phyloP scores from a whole-genome alignment of 1,140 invertebrate species.

The Zaprionus capensis region DNA sequence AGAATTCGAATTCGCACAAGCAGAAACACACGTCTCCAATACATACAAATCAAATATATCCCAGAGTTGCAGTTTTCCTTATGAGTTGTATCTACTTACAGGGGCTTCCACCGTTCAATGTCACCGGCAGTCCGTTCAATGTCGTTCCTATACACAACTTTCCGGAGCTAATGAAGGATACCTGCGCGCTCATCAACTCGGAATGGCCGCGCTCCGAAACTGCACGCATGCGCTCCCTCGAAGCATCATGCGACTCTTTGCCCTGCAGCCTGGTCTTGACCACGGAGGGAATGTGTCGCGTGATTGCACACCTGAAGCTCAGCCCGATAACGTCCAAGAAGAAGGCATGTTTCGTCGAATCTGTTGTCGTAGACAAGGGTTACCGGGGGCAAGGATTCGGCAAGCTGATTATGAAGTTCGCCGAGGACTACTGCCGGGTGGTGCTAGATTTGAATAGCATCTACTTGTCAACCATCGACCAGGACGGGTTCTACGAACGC shows the following conservation, averaged over 20 bases:
- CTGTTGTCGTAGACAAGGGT: constrained; percentile 89
- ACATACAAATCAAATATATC: not conserved
- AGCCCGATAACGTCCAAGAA: constrained; percentile 87
- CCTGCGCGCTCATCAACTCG: constrained; percentile 90
- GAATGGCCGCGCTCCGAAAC: constrained; percentile 92
- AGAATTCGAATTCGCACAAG: not conserved
- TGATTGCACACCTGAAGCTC: constrained; percentile 91
- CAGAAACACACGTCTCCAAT: constrained; percentile 10
- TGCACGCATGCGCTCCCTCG: constrained; percentile 89
- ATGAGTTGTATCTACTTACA: constrained; percentile 47
- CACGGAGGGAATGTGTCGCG: constrained; percentile 85
- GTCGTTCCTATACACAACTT: constrained; percentile 89
- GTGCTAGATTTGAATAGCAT: constrained; percentile 87
- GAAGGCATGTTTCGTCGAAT: constrained; percentile 90
- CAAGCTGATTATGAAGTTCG: constrained; percentile 88
- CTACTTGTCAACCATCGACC: constrained; percentile 90
- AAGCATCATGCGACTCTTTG: constrained; percentile 88
- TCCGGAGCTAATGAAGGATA: constrained; percentile 87
- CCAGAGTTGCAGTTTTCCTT: constrained; percentile 4
- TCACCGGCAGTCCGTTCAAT: constrained; percentile 82
- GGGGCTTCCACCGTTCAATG: constrained; percentile 84
- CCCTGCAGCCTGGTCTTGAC: constrained; percentile 90
- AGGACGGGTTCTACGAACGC: constrained; percentile 91
- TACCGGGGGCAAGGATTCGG: constrained; percentile 90
- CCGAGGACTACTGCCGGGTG: constrained; percentile 88